Evolutionary conservation across 2,797 vertebrate genomes (phyloP), one percentile per base, ranked within the genome.

Genomic region (Schizopygopsis malacanthus): DNA sequence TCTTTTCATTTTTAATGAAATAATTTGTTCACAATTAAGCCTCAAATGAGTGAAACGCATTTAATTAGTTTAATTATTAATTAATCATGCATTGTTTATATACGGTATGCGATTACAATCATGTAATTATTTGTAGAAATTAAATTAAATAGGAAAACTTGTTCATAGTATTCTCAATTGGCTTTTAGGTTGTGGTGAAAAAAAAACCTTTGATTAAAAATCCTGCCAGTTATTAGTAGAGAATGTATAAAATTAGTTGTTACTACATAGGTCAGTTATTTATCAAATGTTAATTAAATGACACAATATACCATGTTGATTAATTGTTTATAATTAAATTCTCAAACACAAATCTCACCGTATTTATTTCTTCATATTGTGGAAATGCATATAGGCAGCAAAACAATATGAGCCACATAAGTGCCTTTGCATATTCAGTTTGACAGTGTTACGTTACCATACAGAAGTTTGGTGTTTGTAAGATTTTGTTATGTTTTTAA

Each of bases 241-340:
- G 11, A 81, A 13, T 52, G 7, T 12, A 67, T 50, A 7, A 33
- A 12, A 52, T 15, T 39, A n/a, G 47, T 41, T 43, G 6, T 25
- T 12, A 15, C 15, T 83, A 25, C 13, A 63, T 16, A 33, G 13
- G 28, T 33, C 3, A 37, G 6, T 65, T 65, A 67, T 25, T 83
- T 65, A 39, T 83, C 20, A 50, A 50, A 33, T 76, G 50, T 75
- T 12, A 25, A 83, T 75, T 12, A 25, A 83, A 75, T 33, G 13
- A 16, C 25, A 37, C 12, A 15, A 22, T 50, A 75, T 76, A 8
- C 28, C 7, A 39, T 25, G 28, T 65, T 76, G 20, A 47, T 20
- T 50, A 25, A 39, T 65, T 52, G 43, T 39, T 83, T 65, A 63
- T 39, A 83, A 25, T 76, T 52, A 41, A 67, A 75, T 12, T 43